These are phyloP conservation scores for Tringa solitaria DNA, from an alignment of 2,113 vertebrate species.

Conservation along the genomic window DNA sequence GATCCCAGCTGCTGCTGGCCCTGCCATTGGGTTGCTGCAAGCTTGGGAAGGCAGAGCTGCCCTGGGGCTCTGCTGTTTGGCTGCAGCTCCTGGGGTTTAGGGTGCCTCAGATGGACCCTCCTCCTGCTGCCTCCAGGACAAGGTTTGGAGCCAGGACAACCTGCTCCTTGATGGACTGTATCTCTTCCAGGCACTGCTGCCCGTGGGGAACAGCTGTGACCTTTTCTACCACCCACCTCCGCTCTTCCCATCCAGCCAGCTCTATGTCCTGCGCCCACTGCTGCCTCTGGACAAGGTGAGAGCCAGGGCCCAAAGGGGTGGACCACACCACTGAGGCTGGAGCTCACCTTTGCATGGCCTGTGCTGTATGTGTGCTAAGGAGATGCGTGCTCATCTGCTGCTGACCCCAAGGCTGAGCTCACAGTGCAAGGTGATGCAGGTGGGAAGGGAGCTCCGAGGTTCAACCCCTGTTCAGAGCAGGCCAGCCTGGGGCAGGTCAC, in stretches of 20 bases:
- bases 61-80: accelerated
- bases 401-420: background rate
- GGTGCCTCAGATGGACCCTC: background rate
- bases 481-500: background rate
- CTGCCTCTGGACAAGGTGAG: slow-evolving; percentile 82
- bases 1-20: background rate
- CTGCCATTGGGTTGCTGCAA: background rate
- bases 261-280: slow-evolving; percentile 81
- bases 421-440: background rate
- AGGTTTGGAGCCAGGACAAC: background rate
- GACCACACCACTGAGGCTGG: no score
- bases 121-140: background rate
- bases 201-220: slow-evolving; percentile 79
- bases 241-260: slow-evolving; percentile 79
- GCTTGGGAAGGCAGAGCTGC: background rate
- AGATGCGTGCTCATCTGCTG: accelerated
- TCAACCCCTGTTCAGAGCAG: background rate
- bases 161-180: background rate
- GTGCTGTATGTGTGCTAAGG: background rate
- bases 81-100: background rate
- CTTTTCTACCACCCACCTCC: slow-evolving; percentile 87
- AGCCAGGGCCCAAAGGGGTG: accelerated
- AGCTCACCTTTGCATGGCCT: background rate
- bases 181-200: slow-evolving; percentile 80
- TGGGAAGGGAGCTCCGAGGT: background rate